Base-by-base conservation (phyloP, 2,113 vertebrate species). In the Cepphus grylle region DNA sequence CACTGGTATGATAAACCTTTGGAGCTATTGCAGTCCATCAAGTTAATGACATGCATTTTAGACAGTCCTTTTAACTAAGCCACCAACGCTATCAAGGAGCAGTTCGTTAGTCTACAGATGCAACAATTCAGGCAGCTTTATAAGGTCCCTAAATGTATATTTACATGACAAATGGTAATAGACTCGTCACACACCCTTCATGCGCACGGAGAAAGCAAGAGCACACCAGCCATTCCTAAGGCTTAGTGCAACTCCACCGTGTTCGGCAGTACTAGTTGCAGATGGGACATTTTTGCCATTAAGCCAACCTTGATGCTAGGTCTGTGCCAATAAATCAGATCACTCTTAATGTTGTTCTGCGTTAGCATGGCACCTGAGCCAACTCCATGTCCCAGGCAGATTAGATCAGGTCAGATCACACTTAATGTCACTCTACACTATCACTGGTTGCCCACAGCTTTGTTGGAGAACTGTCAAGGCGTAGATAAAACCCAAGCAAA, bases 111-210 rank as follows among this genome's bases (percentile, higher is more conserved):
- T 53, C 83, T 72, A 85, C 32, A 91, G 77, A 79, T 77, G 62
- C 73, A 87, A 91, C 83, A 91, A 87, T 82, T 88, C 70, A 80
- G 86, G 69, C 76, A 86, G 77, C 66, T 96, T 89, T 96, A 71
- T 66, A 91, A 91, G 49, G 88, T 73, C 93, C 89, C 81, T 93
- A 92, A 95, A 89, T 65, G 62, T 72, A 61, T 84, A 94, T 96
- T 96, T 86, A 61, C 72, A 65, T 40, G 83, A 91, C 59, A 86
- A 86, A 86, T 42, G 63, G 19, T 84, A 84, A 81, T 50, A 87
- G 86, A 59, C 69, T 94, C 32, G 2, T 72, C 72, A 81, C 52
- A 61, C 23, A 56, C 40, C 42, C 52, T 42, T 34, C 17, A 5
- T 5, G 47, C 7, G 27, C 42, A 9, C 65, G n/a, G 73, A 83